Base-by-base conservation (phyloP, 1,140 invertebrate genomes). In the Drosophila kurseongensis region DNA sequence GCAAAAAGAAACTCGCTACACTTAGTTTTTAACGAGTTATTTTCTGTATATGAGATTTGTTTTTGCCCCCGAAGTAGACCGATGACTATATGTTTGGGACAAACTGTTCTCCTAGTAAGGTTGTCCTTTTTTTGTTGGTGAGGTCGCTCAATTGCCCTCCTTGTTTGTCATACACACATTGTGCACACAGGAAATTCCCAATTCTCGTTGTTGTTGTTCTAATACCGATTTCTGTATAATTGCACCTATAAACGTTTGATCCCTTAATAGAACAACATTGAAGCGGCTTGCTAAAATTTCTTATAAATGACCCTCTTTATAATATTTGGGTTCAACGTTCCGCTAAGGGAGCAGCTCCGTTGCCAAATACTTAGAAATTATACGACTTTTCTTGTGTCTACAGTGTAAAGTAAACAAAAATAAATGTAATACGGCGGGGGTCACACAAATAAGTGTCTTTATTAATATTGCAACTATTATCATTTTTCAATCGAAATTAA, bases 41-140 rank as follows among this genome's bases (percentile, higher is more conserved):
- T 84, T 14, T 41, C 65, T 44, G 35, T 78, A 52, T 51, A 71
- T 66, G 48, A 35, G 42, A 16, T 51, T 2, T 2, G 56, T 82
- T 51, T 85, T 80, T 85, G 67, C 77, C 38, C 12, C 45, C 48
- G 48, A 48, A 78, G 75, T 78, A 78, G 63, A 81, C 86, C 61
- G 68, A 12, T 69, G 60, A 50, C 42, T 29, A 10, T 27, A 16
- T 42, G 73, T 69, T 69, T 71, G 50, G 50, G 27, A 13, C 74
- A 68, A 76, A 60, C 62, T 23, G 69, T 35, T 36, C 23, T 23
- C 2, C 9, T n/a, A 35, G 63, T 48, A 48, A 66, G 42, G 42
- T 62, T 42, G 45, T 12, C 44, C 45, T 16, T 52, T 48, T 47
- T 52, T 60, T 60, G 42, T 51, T 59, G n/a, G 18, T 16, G 36